phyloP scores from a whole-genome alignment of 2,797 vertebrate species.

The Loriculus beryllinus region DNA sequence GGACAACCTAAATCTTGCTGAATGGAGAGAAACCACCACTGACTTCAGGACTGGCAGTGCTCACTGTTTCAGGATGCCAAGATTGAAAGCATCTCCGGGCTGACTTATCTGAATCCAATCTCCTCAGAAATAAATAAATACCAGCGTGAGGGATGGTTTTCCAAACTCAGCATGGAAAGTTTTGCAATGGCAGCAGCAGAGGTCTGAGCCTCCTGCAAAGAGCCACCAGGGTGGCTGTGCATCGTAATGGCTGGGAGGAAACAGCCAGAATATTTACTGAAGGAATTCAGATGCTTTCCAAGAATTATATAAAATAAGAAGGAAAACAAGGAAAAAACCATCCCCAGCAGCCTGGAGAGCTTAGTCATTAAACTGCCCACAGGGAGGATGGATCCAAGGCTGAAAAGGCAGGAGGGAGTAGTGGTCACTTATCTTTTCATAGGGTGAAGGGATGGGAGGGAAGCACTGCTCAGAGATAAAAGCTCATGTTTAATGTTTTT shows the following conservation, averaged over 20 bases:
- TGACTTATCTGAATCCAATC: not conserved
- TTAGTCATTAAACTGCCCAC: constrained; percentile 51
- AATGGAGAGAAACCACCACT: not conserved
- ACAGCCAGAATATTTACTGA: not conserved
- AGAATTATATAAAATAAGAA: not conserved
- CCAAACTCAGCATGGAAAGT: not conserved
- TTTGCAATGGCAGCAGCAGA: not conserved
- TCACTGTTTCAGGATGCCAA: not conserved
- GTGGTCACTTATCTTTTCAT: constrained; percentile 48
- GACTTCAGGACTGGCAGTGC: not conserved
- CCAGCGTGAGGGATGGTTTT: not conserved
- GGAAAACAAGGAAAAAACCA: not conserved
- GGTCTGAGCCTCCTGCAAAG: not conserved
- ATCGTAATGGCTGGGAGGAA: not conserved
- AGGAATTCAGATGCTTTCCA: not conserved
- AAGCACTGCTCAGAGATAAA: not conserved
- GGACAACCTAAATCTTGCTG: not conserved
- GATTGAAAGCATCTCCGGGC: not conserved
- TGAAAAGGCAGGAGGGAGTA: constrained; percentile 27
- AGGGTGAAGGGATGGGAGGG: not conserved
- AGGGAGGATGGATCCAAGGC: not conserved
- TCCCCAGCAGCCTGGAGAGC: constrained; percentile 27
- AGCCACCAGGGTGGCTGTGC: not conserved
- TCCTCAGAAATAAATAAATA: not conserved
- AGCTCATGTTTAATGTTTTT: not conserved